Percentiles rank a stretch among this genome's conserved stretches.
Evolutionary conservation across 1,140 invertebrate genomes (phyloP).

Genomic region (Euwallacea similis): DNA sequence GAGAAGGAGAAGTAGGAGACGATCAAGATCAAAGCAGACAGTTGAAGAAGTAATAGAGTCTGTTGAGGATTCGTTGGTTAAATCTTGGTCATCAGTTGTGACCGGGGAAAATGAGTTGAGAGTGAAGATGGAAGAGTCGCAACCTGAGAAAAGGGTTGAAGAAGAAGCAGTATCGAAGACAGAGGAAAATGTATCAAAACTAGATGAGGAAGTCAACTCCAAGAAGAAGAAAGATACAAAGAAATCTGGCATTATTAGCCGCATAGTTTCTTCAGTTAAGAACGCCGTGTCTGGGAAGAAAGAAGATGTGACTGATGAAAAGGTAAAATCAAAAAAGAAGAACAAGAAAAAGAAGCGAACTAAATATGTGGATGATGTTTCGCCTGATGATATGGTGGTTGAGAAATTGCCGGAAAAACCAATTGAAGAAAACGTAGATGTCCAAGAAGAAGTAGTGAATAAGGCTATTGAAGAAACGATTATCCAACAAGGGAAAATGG

Average conservation of each 20-base stretch:
- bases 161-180: not conserved
- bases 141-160: not conserved
- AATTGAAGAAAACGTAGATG: no score
- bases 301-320: slow-evolving; percentile 8
- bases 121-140: not conserved
- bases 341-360: slow-evolving; percentile 14
- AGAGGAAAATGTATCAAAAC: not conserved
- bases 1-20: slow-evolving; percentile 44
- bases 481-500: no score
- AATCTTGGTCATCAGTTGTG: slow-evolving; percentile 41
- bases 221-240: slow-evolving; percentile 38
- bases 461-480: no score
- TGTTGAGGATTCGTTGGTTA: slow-evolving; percentile 24
- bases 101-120: slow-evolving; percentile 6
- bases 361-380: not conserved
- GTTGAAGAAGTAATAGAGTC: slow-evolving; percentile 5
- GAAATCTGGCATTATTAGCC: slow-evolving; percentile 40
- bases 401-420: no score
- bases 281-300: slow-evolving; percentile 43
- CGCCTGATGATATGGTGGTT: not conserved
- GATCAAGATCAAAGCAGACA: slow-evolving; percentile 42
- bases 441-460: no score
- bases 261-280: slow-evolving; percentile 47
- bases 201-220: not conserved
- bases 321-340: slow-evolving; percentile 34